Base-by-base conservation (phyloP, 2,113 vertebrate genomes). In the Accipiter cooperii region DNA sequence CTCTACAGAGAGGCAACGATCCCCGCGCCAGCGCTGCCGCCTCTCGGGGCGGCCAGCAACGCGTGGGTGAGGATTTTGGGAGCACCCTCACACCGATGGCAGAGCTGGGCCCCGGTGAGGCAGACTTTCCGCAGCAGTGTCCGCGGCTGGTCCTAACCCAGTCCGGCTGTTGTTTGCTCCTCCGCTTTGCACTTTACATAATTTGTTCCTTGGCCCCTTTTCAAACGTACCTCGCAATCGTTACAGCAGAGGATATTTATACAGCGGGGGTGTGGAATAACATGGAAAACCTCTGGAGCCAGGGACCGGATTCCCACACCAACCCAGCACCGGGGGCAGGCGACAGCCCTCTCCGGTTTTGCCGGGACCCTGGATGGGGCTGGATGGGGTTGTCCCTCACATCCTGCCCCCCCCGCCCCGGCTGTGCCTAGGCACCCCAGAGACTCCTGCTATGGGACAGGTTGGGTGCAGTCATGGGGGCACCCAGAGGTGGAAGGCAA, bases 171-270 rank as follows among this genome's bases (percentile, higher is more conserved):
- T 94, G 87, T 84, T 96, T 83, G 92, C 76, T 81, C 75, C 79
- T 80, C 88, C 5, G 5, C 84, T 94, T 84, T 17, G 44, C 64
- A 87, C 71, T 73, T 97, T 87, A 76, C 81, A 91, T 90, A 95
- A 96, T 93, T 94, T 93, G 82, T 96, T 97, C 82, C 95, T 97
- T 96, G 96, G 87, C 89, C 28, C 76, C 36, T 54, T 86, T 78
- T 92, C 94, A 92, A 79, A 81, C 2, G 38, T 68, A 77, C 93
- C 87, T 96, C 79, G 8, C 88, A 79, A 61, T 89, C 74, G 29
- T 87, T 70, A 80, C 84, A 74, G 91, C 65, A 40, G 49, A 71
- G 61, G 46, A 64, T 89, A 89, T 96, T 94, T 94, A 52, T 90
- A 69, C n/a, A 47, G 79, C 12, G 7, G 60, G 91, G 51, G 40